Conservation (phyloP, 2,888 invertebrate species). For the Meteorus cinctellus region DNA sequence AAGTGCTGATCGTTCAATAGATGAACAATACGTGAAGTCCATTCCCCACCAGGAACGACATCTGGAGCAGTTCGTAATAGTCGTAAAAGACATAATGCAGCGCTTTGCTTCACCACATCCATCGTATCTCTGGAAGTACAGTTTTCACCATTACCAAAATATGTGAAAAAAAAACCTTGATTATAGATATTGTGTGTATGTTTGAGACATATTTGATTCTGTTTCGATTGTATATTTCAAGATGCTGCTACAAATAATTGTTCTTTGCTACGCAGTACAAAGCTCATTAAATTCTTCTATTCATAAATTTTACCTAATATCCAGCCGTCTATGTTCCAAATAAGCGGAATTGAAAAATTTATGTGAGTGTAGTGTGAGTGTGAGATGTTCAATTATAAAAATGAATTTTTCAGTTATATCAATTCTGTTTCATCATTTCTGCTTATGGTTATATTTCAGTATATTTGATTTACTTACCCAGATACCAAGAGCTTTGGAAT, state of each 20-base stretch:
- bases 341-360: constrained; percentile 49
- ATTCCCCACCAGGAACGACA: constrained; percentile 97
- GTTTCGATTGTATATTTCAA: neutral
- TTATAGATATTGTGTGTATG: neutral
- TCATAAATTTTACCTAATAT: constrained; percentile 56
- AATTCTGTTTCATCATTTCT: neutral
- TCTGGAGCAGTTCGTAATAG: constrained; percentile 96
- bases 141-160: neutral
- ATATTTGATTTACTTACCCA: constrained; percentile 78
- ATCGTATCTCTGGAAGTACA: constrained; percentile 88
- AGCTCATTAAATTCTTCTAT: constrained; percentile 38
- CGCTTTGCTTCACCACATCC: constrained; percentile 99
- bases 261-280: constrained; percentile 33
- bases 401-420: constrained; percentile 29
- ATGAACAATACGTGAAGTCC: constrained; percentile 99
- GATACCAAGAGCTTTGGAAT: constrained; percentile 99
- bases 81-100: constrained; percentile 95
- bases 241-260: constrained; percentile 6
- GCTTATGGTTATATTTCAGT: constrained; percentile 25
- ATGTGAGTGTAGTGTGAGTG: constrained; percentile 42
- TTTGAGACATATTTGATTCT: neutral
- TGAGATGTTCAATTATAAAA: constrained; percentile 6
- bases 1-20: constrained; percentile 98
- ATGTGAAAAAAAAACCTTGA: neutral
- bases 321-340: constrained; percentile 56